Evolutionary conservation across 2,797 vertebrate species (phyloP).

Genomic region (Nyctibius grandis): DNA sequence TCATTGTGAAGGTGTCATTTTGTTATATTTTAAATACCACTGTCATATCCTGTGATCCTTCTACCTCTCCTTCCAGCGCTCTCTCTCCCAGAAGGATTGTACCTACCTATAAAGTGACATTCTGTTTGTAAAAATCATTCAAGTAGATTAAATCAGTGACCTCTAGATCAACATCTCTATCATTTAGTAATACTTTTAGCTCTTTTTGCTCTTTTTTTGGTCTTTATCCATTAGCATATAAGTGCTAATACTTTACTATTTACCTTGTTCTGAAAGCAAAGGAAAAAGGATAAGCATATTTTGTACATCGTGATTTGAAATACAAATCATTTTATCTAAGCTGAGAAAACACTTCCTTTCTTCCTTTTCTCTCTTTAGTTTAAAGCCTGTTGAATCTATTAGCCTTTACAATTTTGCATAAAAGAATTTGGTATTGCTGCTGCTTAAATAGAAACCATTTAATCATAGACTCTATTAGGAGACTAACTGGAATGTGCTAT

Average conservation of each 20-base stretch:
- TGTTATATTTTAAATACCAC: neutral
- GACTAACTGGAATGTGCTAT: neutral
- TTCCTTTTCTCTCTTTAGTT: neutral
- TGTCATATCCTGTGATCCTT: neutral
- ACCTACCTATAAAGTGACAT: neutral
- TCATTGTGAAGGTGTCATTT: neutral
- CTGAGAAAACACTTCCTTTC: neutral
- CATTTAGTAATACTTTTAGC: neutral
- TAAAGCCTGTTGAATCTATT: neutral
- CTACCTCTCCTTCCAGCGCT: neutral
- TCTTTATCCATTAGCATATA: neutral
- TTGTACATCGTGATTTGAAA: neutral
- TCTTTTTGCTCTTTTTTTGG: neutral
- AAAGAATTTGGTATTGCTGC: neutral
- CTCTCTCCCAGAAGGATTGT: neutral
- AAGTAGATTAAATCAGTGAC: neutral
- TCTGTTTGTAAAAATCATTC: neutral
- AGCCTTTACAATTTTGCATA: neutral
- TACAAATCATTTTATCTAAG: neutral
- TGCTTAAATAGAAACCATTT: conserved; percentile 30
- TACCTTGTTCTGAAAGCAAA: neutral
- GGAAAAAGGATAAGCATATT: neutral
- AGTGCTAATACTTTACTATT: neutral
- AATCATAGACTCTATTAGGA: neutral
- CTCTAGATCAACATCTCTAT: neutral